Conservation (phyloP, 2,888 invertebrate species). For the Pimpla rufipes region DNA sequence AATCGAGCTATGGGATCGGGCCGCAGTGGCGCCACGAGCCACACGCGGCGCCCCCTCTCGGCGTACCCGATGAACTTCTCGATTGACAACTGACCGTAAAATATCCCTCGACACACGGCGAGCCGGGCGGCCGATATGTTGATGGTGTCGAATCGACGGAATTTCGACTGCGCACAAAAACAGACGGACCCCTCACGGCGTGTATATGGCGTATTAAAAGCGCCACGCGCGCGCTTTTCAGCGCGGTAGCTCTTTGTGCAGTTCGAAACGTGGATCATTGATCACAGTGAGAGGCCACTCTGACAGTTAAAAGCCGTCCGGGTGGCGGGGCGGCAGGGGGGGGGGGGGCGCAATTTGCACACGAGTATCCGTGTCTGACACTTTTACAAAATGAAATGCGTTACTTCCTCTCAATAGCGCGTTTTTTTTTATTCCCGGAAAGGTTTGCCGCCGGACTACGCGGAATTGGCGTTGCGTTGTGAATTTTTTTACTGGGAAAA, state of each 20-base stretch:
- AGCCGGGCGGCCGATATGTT: neutral
- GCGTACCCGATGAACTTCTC: conserved; percentile 28
- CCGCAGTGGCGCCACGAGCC: neutral
- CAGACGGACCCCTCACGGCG: neutral
- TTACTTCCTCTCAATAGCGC: neutral
- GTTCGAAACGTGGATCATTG: neutral
- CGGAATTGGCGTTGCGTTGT: neutral
- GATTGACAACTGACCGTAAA: conserved; percentile 54
- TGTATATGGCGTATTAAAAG: neutral
- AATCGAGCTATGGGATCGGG: neutral
- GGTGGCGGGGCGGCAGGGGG: too few species aligned
- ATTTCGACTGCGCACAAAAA: neutral
- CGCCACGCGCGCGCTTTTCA: neutral
- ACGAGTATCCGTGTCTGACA: neutral
- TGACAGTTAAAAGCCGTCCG: neutral
- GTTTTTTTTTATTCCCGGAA: neutral
- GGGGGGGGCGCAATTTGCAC: neutral
- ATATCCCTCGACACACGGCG: conserved; percentile 36
- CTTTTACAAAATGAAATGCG: neutral
- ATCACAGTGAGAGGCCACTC: neutral
- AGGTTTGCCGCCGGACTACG: neutral
- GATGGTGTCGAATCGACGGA: neutral
- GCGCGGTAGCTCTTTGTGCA: neutral
- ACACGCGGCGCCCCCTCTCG: neutral
- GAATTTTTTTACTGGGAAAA: neutral